phyloP scores from a whole-genome alignment of 1,140 invertebrate genomes.

The Helicoverpa armigera region DNA sequence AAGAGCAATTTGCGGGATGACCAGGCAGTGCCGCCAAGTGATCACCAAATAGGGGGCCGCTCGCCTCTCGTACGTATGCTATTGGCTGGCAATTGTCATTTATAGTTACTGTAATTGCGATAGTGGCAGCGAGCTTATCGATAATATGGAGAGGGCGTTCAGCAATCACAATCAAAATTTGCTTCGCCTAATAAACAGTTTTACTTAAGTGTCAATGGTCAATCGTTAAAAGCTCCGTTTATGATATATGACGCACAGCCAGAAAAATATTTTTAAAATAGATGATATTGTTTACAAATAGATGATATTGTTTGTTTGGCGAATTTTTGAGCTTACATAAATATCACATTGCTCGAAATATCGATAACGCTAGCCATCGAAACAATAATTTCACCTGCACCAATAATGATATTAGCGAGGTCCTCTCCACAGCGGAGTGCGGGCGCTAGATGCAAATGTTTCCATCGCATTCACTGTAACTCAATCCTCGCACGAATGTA shows the following conservation, averaged over 20 bases:
- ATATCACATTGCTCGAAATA: background rate
- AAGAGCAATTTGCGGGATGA: slow-evolving; percentile 86
- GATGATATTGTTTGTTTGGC: no score
- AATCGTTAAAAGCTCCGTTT: no score
- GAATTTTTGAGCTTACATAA: no score
- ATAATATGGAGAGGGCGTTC: slow-evolving; percentile 33
- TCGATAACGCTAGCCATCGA: background rate
- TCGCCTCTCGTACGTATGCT: slow-evolving; percentile 47
- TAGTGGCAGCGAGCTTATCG: slow-evolving; percentile 42
- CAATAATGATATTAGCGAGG: slow-evolving; percentile 37
- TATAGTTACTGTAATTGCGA: slow-evolving; percentile 54
- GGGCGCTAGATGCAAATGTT: slow-evolving; percentile 74
- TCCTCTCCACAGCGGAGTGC: slow-evolving; percentile 24
- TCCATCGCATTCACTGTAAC: slow-evolving; percentile 82
- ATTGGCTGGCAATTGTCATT: slow-evolving; percentile 63
- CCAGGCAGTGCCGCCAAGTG: slow-evolving; percentile 79
- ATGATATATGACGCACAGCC: no score
- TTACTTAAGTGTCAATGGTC: no score
- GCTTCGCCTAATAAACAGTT: no score
- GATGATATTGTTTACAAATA: no score
- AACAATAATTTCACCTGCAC: slow-evolving; percentile 36
- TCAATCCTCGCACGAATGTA: slow-evolving; percentile 83
- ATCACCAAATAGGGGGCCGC: slow-evolving; percentile 77
- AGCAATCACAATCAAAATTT: background rate
- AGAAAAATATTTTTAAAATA: no score